Base-by-base conservation (phyloP, 2,888 invertebrate species). In the Troilus luridus region DNA sequence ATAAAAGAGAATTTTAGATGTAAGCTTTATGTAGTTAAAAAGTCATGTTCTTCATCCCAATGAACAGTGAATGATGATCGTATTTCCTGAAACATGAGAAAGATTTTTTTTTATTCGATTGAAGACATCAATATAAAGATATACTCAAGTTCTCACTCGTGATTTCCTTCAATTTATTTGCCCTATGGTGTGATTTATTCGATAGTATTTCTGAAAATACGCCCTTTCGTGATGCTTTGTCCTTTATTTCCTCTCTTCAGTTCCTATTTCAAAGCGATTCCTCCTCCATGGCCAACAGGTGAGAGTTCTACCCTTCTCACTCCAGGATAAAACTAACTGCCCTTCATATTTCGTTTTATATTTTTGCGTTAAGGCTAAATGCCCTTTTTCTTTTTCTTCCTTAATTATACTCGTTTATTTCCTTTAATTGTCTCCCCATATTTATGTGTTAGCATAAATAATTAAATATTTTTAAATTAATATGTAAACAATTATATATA, bases 251-350 rank as follows among this genome's bases (percentile, higher is more conserved):
- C 72, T 41, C 41, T 10, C 72, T 77, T 77, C 12, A 77, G 72
- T 77, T 77, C 27, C 72, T 19, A 77, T 77, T 77, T 77, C 72
- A 41, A 77, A 77, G 72, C 27, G 72, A 77, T 67, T 67, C 24
- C 17, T 41, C 17, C 41, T 77, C 72, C 41, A 77, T 77, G 72
- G 19, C 27, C 72, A 77, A 77, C 72, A 77, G 72, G 72, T 77
- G 72, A 27, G 41, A 77, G 27, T 17, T 41, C 17, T 19, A 2
- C 72, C 41, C 67, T 2, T 2, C 14, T 11, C 12, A 12, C 14
- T 1, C 72, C 7, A 14, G 24, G 7, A 27, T 41, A 41, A 41
- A 5, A 19, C n/a, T n/a, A n/a, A 41, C 14, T 21, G 72, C 5
- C 72, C 19, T 77, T 77, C 27, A 77, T 77, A 19, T 41, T 10